These are phyloP conservation scores for Tenrec ecaudatus DNA, from an alignment of 2,113 vertebrate genomes.

Conservation along the genomic window DNA sequence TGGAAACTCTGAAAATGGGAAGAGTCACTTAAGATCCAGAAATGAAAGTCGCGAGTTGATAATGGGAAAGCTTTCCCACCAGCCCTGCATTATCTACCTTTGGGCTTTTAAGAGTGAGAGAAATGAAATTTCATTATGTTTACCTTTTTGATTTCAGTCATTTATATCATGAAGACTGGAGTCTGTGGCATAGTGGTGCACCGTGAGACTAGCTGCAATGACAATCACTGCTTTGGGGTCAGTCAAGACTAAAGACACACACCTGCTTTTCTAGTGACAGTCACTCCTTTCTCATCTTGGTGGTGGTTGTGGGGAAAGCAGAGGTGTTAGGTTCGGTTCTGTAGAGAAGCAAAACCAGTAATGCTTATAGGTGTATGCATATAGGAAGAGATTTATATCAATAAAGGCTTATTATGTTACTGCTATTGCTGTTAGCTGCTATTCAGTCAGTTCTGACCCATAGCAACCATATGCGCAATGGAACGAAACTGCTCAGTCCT, in stretches of 20 bases:
- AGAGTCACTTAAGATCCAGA: neutral
- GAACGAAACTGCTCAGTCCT: no score
- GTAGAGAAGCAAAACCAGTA: no score
- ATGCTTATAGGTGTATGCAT: no score
- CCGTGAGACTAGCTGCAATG: no score
- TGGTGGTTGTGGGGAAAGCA: no score
- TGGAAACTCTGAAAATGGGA: neutral
- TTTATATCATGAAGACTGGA: no score
- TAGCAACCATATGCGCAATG: no score
- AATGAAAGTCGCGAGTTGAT: slow-evolving; percentile 3
- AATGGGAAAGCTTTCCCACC: neutral
- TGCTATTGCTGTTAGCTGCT: no score
- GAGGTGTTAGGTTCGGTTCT: no score
- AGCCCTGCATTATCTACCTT: neutral
- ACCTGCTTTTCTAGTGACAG: neutral
- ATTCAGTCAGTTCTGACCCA: no score
- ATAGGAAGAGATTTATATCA: no score
- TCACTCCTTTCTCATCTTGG: neutral
- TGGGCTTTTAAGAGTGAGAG: neutral
- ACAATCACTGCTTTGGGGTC: neutral
- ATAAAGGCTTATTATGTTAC: no score
- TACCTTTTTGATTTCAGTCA: neutral
- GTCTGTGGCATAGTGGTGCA: neutral
- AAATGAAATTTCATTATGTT: neutral
- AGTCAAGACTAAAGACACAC: neutral